Conservation (phyloP, 1,140 invertebrate species). For the Drosophila willistoni region DNA sequence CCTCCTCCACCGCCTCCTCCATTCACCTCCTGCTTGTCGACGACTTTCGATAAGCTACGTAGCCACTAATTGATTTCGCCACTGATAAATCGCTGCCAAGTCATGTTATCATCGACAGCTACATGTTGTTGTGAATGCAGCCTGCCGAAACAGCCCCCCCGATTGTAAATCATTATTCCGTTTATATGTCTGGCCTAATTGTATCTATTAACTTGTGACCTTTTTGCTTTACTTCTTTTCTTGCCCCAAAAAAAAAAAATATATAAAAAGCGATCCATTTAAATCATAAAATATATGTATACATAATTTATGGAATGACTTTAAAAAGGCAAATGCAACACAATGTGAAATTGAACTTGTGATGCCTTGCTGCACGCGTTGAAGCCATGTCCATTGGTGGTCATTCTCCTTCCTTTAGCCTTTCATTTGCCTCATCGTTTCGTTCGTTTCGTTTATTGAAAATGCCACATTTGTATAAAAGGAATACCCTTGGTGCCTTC, state of each 20-base stretch:
- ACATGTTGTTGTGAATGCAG: conserved; percentile 61
- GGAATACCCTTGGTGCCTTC: conserved; percentile 68
- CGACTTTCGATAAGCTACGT: conserved; percentile 65
- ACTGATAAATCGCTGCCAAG: conserved; percentile 71
- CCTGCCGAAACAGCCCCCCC: conserved; percentile 10
- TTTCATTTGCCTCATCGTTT: conserved; percentile 14
- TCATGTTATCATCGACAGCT: conserved; percentile 53
- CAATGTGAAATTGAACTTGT: conserved; percentile 40
- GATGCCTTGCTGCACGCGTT: conserved; percentile 49
- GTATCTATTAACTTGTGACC: conserved; percentile 30
- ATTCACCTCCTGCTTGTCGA: not conserved
- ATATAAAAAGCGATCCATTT: conserved; percentile 46
- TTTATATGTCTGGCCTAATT: conserved; percentile 68
- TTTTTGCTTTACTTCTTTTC: not conserved
- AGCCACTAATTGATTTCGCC: conserved; percentile 76
- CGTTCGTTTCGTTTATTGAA: conserved; percentile 5
- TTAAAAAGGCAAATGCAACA: conserved; percentile 31
- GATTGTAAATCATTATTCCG: conserved; percentile 69
- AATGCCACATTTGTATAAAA: conserved; percentile 50
- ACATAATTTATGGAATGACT: conserved; percentile 12
- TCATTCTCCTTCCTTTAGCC: not conserved
- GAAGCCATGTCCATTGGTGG: conserved; percentile 43
- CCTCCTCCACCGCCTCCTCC: not conserved
- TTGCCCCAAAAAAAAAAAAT: no score
- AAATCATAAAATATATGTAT: conserved; percentile 33